These are phyloP conservation scores for Cinara cedri DNA, from an alignment of 2,888 invertebrate species.

Conservation along the genomic window DNA sequence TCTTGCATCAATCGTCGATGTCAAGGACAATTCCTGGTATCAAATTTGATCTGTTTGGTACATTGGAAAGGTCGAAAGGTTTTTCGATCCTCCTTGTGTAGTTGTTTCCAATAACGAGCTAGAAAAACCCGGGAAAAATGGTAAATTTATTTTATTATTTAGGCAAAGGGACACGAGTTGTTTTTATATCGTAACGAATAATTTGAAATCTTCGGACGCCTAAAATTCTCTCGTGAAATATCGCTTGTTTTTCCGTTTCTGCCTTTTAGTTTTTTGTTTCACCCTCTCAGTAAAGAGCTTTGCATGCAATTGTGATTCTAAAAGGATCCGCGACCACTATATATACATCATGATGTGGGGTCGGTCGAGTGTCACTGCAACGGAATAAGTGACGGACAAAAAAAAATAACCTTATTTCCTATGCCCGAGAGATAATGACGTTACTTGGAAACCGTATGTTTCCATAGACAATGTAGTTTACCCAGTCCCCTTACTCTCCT, in stretches of 20 bases:
- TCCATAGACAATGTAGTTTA: conserved; percentile 2
- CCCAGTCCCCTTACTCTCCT: neutral
- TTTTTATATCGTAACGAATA: neutral
- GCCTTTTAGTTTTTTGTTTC: conserved; percentile 2
- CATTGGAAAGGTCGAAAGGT: too few species aligned
- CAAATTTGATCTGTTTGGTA: too few species aligned
- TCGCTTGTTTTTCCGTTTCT: conserved; percentile 30
- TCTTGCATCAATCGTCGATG: too few species aligned
- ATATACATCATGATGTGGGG: conserved; percentile 33
- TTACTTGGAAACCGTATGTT: conserved; percentile 36
- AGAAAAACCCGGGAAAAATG: too few species aligned
- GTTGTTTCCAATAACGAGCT: too few species aligned
- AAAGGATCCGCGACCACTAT: neutral
- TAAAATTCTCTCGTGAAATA: conserved; percentile 15
- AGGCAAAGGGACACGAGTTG: too few species aligned
- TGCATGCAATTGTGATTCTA: conserved; percentile 47
- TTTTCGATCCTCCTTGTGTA: too few species aligned
- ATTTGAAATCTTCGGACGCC: conserved; percentile 18
- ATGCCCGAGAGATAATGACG: conserved; percentile 48
- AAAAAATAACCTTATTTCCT: conserved; percentile 23
- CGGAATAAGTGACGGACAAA: conserved; percentile 41
- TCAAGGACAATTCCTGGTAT: too few species aligned
- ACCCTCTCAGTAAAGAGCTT: conserved; percentile 26
- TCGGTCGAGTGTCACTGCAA: conserved; percentile 39
- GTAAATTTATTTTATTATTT: too few species aligned